Conservation (phyloP, 2,113 vertebrate genomes). For the Herpetotheres cachinnans region DNA sequence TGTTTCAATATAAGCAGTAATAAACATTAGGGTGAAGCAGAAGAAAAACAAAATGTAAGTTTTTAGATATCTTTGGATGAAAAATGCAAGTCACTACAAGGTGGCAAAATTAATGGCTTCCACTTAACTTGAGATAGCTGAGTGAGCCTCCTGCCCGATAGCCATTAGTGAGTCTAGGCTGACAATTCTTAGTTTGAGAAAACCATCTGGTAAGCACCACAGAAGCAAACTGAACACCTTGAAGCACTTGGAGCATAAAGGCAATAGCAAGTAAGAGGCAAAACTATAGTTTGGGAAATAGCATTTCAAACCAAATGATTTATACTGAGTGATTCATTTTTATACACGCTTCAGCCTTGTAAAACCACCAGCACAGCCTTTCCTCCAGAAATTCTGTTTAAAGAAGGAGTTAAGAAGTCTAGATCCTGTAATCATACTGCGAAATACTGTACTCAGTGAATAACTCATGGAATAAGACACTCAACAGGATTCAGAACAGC, state of each 20-base stretch:
- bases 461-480: not conserved
- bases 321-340: not conserved
- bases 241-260: not conserved
- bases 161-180: not conserved
- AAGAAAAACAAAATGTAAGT: not conserved
- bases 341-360: not conserved
- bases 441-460: not conserved
- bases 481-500: not conserved
- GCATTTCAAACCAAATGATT: not conserved
- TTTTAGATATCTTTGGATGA: not conserved
- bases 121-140: not conserved
- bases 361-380: not conserved
- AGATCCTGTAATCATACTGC: not conserved
- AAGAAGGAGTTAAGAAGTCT: not conserved
- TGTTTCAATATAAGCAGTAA: not conserved
- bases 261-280: not conserved
- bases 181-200: not conserved
- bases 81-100: not conserved
- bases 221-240: not conserved
- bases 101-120: not conserved
- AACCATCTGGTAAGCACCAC: not conserved
- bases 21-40: not conserved
- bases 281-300: not conserved
- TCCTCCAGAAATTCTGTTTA: not conserved
- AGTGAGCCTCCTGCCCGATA: not conserved